Conservation (phyloP, 2,888 invertebrate species). For the Dryococelus australis region DNA sequence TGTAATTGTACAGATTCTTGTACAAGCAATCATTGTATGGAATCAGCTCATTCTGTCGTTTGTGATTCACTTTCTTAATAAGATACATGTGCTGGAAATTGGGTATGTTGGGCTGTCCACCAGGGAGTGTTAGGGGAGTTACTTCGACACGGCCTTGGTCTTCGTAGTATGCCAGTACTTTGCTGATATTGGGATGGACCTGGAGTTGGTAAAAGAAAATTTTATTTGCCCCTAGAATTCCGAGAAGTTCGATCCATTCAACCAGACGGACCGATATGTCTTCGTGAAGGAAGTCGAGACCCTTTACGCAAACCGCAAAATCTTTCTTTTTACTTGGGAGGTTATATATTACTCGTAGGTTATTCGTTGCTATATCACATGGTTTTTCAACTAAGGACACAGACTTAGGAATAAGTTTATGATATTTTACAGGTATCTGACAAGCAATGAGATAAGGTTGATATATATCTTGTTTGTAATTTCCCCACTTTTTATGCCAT, state of each 20-base stretch:
- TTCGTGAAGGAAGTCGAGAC: constrained; percentile 90
- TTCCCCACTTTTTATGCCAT: constrained; percentile 95
- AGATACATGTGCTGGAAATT: constrained; percentile 89
- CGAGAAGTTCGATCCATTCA: constrained; percentile 93
- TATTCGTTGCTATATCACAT: constrained; percentile 87
- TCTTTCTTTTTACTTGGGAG: constrained; percentile 74
- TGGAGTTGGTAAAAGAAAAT: constrained; percentile 87
- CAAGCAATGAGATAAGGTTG: constrained; percentile 92
- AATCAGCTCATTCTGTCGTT: constrained; percentile 92
- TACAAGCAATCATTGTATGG: constrained; percentile 97
- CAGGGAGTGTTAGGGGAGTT: constrained; percentile 83
- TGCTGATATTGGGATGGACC: constrained; percentile 91
- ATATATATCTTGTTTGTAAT: constrained; percentile 88
- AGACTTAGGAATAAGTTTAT: constrained; percentile 78
- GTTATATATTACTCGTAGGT: constrained; percentile 82
- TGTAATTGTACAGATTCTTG: constrained; percentile 88
- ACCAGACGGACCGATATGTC: constrained; percentile 88
- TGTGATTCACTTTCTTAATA: constrained; percentile 90
- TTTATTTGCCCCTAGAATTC: constrained; percentile 87
- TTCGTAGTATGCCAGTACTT: constrained; percentile 74
- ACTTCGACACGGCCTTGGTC: constrained; percentile 73
- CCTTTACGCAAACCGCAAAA: constrained; percentile 93
- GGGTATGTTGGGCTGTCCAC: constrained; percentile 89
- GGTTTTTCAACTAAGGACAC: constrained; percentile 85
- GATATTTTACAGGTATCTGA: constrained; percentile 77